These are phyloP conservation scores for Thymelicus sylvestris DNA, from an alignment of 2,888 invertebrate species.

Conservation along the genomic window DNA sequence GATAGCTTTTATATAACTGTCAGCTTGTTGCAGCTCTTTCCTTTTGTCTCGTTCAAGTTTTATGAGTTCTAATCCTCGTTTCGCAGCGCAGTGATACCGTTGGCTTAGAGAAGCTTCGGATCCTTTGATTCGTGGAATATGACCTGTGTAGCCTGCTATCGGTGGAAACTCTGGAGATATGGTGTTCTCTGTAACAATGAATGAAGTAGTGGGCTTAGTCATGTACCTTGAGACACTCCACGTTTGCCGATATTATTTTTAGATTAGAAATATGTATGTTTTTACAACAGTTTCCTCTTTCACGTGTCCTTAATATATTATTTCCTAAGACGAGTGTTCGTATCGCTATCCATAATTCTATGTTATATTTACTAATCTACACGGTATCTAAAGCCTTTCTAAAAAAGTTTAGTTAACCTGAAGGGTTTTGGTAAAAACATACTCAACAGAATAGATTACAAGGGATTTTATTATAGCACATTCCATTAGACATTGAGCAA, in stretches of 20 bases:
- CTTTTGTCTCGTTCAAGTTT: slow-evolving; percentile 82
- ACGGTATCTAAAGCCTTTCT: not conserved
- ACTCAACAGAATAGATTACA: too few species aligned
- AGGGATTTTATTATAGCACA: too few species aligned
- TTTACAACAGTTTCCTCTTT: too few species aligned
- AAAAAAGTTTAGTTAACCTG: not conserved
- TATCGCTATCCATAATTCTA: not conserved
- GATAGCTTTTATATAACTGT: slow-evolving; percentile 67
- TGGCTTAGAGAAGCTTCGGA: slow-evolving; percentile 88
- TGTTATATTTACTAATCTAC: not conserved
- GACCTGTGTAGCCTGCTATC: slow-evolving; percentile 90
- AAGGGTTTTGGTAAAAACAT: too few species aligned
- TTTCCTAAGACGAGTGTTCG: too few species aligned
- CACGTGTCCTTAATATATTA: too few species aligned
- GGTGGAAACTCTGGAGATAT: slow-evolving; percentile 88
- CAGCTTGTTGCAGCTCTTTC: slow-evolving; percentile 69
- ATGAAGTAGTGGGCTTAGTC: slow-evolving; percentile 1
- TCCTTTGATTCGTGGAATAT: slow-evolving; percentile 88
- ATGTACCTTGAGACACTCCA: slow-evolving; percentile 16
- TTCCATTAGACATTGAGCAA: too few species aligned
- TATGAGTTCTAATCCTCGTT: slow-evolving; percentile 85
- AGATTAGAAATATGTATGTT: too few species aligned
- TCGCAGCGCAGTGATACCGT: slow-evolving; percentile 87
- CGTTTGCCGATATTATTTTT: too few species aligned
- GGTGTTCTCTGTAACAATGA: slow-evolving; percentile 82